Percentiles rank a stretch among this genome's conserved stretches.
Conservation (phyloP, 2,113 vertebrate genomes). For the Oreochromis aureus region DNA sequence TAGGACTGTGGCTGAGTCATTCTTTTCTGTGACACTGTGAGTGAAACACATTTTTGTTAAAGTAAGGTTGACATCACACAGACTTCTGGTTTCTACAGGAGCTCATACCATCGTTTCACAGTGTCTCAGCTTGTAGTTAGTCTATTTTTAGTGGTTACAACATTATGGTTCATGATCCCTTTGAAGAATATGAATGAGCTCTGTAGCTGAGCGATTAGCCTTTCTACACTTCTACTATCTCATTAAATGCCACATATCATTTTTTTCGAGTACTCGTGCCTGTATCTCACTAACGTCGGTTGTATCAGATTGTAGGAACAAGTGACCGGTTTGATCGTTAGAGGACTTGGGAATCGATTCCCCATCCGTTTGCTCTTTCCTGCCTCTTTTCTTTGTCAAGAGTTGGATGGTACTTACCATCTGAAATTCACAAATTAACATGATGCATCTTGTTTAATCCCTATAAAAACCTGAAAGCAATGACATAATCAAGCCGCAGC, state of each 20-base stretch:
- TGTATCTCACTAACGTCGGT: neutral
- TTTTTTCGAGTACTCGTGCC: rapidly evolving
- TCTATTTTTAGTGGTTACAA: neutral
- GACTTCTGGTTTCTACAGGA: neutral
- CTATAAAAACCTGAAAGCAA: neutral
- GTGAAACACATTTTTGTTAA: neutral
- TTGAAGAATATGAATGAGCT: neutral
- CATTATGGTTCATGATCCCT: neutral
- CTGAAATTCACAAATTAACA: neutral
- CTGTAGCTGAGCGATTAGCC: neutral
- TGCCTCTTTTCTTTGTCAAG: neutral
- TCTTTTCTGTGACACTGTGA: neutral
- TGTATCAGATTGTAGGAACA: neutral
- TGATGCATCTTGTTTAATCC: neutral
- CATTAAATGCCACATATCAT: neutral
- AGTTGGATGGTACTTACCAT: neutral
- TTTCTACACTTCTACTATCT: neutral
- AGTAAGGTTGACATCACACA: neutral
- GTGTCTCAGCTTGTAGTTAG: neutral
- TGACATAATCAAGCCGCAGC: neutral
- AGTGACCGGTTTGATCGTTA: neutral
- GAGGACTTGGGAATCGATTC: neutral
- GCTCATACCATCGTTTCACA: neutral
- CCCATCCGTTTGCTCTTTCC: neutral
- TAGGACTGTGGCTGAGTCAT: neutral